Percentiles rank a stretch among this genome's conserved stretches.
phyloP scores from a whole-genome alignment of 2,113 vertebrate genomes.

The Saccopteryx bilineata region DNA sequence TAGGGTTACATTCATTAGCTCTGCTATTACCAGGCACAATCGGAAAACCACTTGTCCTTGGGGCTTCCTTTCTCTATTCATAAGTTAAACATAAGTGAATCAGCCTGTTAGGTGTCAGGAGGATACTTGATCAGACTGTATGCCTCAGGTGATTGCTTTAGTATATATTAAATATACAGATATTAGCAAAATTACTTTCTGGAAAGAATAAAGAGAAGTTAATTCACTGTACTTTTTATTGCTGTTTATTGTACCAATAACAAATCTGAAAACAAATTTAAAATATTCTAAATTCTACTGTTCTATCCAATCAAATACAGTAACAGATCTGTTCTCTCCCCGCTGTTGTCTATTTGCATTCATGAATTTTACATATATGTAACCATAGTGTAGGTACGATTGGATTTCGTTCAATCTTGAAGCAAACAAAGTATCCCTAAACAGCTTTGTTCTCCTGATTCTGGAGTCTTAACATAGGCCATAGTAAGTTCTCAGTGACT shows the following conservation, averaged over 20 bases:
- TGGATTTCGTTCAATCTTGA: constrained; percentile 54
- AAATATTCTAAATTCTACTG: background rate
- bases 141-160: background rate
- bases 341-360: constrained; percentile 19
- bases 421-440: constrained; percentile 32
- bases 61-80: background rate
- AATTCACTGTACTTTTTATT: constrained; percentile 41
- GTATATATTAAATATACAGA: background rate
- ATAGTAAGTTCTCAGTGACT: background rate
- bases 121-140: background rate
- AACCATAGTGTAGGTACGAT: background rate
- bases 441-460: background rate
- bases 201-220: background rate
- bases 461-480: background rate
- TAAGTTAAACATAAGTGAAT: background rate
- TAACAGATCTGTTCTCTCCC: background rate
- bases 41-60: background rate
- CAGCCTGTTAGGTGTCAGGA: rapidly evolving
- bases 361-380: constrained; percentile 60
- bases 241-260: background rate
- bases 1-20: background rate
- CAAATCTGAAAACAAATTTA: constrained; percentile 42
- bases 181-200: background rate
- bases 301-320: background rate
- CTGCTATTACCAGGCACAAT: background rate